A percentile compares a stretch with the other conserved stretches of the same genome.
Conservation (phyloP, 2,888 invertebrate genomes). For the Alviniconcha strummeri region DNA sequence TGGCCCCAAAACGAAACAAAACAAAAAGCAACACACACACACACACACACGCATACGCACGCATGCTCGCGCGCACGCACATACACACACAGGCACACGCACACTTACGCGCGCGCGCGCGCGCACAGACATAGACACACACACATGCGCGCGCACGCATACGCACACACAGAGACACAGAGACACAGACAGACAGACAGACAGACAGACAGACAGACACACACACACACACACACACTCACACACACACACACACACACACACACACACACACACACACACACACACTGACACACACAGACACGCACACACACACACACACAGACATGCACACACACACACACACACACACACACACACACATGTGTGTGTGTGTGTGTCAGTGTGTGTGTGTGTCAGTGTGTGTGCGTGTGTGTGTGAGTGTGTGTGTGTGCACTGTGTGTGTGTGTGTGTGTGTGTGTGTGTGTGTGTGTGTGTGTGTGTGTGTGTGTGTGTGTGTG, state of each 20-base stretch:
- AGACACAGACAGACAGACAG: not conserved
- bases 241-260: not conserved
- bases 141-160: not conserved
- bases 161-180: not conserved
- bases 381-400: no score
- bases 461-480: no score
- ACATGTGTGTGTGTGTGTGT: no score
- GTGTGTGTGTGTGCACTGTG: no score
- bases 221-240: not conserved
- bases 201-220: not conserved
- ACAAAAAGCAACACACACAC: not conserved
- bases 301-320: not conserved
- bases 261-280: not conserved
- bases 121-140: not conserved
- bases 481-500: no score
- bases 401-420: no score
- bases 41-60: not conserved
- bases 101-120: not conserved
- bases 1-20: not conserved
- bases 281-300: not conserved
- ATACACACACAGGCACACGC: not conserved
- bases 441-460: no score
- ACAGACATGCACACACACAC: not conserved
- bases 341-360: not conserved
- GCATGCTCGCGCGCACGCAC: not conserved